Conservation (phyloP, 1,140 invertebrate species). For the Agrypnia vestita region DNA sequence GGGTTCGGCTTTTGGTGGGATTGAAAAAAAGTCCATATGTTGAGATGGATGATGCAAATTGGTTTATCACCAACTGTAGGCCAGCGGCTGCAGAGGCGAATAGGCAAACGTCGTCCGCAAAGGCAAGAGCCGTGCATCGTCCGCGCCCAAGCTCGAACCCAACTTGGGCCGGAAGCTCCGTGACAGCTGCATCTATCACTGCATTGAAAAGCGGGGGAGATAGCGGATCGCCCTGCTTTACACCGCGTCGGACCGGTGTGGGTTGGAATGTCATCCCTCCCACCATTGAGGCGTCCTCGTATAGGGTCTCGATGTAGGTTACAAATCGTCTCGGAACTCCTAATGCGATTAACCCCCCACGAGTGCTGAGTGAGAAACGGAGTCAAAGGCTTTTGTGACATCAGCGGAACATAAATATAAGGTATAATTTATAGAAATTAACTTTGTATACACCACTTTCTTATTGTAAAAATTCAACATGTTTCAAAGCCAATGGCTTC, state of each 20-base stretch:
- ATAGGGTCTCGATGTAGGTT: slow-evolving; percentile 59
- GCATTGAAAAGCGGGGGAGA: slow-evolving; percentile 71
- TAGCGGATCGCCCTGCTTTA: slow-evolving; percentile 73
- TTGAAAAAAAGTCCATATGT: neutral
- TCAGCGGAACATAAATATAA: slow-evolving; percentile 64
- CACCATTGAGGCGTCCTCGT: slow-evolving; percentile 58
- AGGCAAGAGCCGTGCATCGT: too few species aligned
- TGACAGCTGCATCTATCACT: slow-evolving; percentile 66
- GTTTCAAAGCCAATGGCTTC: too few species aligned
- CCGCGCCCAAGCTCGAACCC: too few species aligned
- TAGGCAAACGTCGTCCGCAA: too few species aligned
- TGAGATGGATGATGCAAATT: slow-evolving; percentile 47
- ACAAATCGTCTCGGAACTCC: slow-evolving; percentile 58
- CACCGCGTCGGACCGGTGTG: slow-evolving; percentile 64
- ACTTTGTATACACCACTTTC: too few species aligned
- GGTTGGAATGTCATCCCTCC: slow-evolving; percentile 46
- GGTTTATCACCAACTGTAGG: slow-evolving; percentile 14
- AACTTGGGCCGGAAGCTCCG: too few species aligned
- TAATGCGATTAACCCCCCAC: slow-evolving; percentile 55
- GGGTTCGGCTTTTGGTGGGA: neutral
- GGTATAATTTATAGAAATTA: too few species aligned
- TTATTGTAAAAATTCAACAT: too few species aligned
- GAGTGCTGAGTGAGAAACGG: slow-evolving; percentile 64
- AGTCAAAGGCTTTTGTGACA: slow-evolving; percentile 65
- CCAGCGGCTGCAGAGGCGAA: slow-evolving; percentile 56